Conservation (phyloP, 2,888 invertebrate species). For the Drosophila greeni region DNA sequence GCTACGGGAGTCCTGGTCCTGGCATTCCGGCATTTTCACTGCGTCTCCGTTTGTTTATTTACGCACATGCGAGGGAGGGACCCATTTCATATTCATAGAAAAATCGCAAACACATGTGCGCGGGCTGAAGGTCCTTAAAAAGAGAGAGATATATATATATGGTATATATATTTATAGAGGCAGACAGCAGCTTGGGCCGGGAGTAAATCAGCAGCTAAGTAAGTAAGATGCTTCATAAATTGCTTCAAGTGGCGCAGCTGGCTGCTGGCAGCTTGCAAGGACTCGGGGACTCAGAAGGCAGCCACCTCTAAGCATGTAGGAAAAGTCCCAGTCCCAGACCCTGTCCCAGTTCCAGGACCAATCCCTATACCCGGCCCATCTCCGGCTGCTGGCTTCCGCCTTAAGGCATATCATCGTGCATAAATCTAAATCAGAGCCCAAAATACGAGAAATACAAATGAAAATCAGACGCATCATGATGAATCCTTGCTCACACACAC, state of each 20-base stretch:
- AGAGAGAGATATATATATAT: constrained; percentile 1
- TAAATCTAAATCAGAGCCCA: constrained; percentile 63
- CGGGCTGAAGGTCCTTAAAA: constrained; percentile 52
- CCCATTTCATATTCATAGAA: constrained; percentile 74
- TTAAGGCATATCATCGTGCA: constrained; percentile 59
- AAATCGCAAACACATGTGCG: constrained; percentile 70
- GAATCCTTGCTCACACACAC: constrained; percentile 22
- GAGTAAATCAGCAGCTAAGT: constrained; percentile 72
- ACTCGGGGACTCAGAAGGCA: constrained; percentile 42
- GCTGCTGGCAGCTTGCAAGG: constrained; percentile 55
- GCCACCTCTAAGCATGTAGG: constrained; percentile 24
- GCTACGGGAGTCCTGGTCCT: constrained; percentile 33
- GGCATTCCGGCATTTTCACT: constrained; percentile 31
- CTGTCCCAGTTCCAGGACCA: background rate
- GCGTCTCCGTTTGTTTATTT: constrained; percentile 64
- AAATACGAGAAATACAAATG: constrained; percentile 58
- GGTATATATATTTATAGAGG: background rate
- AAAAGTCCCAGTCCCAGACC: background rate
- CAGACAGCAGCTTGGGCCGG: constrained; percentile 32
- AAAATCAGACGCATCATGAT: constrained; percentile 64
- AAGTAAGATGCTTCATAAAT: constrained; percentile 74
- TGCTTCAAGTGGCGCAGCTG: constrained; percentile 71
- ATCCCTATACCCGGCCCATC: background rate
- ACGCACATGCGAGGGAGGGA: constrained; percentile 68
- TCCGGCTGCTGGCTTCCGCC: constrained; percentile 41